Evolutionary conservation across 1,140 invertebrate species (phyloP), one percentile per base, ranked within the genome.

Genomic region (Eueides isabella): DNA sequence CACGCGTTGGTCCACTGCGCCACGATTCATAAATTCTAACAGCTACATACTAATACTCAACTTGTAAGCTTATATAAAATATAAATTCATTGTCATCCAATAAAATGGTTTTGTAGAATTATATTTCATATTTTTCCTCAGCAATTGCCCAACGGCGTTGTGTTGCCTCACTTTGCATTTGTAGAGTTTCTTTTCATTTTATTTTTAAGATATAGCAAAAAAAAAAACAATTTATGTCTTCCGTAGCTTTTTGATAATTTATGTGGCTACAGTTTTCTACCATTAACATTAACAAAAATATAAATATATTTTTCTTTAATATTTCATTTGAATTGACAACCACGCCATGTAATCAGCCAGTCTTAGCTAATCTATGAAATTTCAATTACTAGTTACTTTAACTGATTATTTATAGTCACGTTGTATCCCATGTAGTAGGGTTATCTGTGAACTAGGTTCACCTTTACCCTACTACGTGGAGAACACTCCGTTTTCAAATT

Each of bases 61-160:
- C 19, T 48, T 23, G 41, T 7, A 48, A 7, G 41, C 5, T n/a
- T 48, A 48, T 48, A 48, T 9, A 9, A 48, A 48, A 19, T n/a
- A 48, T 6, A 19, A 48, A 48, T 48, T 9, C 41, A 48, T 48
- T 19, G 16, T 48, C n/a, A 48, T 9, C 41, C 41, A 48, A 48
- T 48, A 48, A 48, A 19, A 48, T 6, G n/a, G 19, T 7, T n/a
- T 19, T 48, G 7, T 19, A 9, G n/a, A 48, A 48, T 48, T 11
- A 19, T n/a, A 3, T 3, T 19, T 48, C 2, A 9, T 2, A 19
- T 48, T 48, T 16, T 11, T n/a, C n/a, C 41, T 23, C n/a, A 48
- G 41, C 19, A 48, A 48, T 48, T 48, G 41, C 41, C 16, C 41
- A 48, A 48, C n/a, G 41, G n/a, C 19, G 41, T 48, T 48, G n/a